Evolutionary conservation across 2,888 invertebrate genomes (phyloP), one percentile per base, ranked within the genome.

Genomic region (Ryuthela nishihirai): DNA sequence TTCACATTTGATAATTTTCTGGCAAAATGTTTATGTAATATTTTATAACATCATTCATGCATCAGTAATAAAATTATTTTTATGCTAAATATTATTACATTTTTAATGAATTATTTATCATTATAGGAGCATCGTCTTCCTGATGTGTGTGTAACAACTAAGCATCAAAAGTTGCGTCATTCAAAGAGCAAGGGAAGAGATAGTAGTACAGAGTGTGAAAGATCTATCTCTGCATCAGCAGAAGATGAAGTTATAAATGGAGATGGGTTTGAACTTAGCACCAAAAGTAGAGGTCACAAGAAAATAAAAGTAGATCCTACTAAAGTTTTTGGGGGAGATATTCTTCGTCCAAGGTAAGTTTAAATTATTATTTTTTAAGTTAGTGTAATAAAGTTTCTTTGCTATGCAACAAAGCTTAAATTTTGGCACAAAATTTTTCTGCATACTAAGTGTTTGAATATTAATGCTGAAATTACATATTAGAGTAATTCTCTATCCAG

Each of bases 251-350:
- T 20, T 24, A 23, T 21, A 25, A 49, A 56, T 41, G 43, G 29
- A 20, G 58, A 54, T 46, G 54, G 40, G 18, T 62, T 58, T 45
- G 49, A 49, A 40, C 25, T 62, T 3, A 62, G 49, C 18, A 44
- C 62, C 25, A 62, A 62, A 46, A 50, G 56, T 24, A 53, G 46
- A 58, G 56, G 44, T 20, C 62, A 58, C 35, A 62, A 62, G 23
- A 62, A 62, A 41, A 43, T 58, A 12, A 62, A 58, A 54, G 62
- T 62, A 42, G 55, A 56, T 40, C 42, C 62, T 15, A 40, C 44
- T 20, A 58, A 62, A 34, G 46, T 45, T 17, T 62, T 54, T 43
- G 24, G 49, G 24, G 58, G 54, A n/a, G 50, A 62, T 49, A 54
- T 58, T 42, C 43, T 54, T 42, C 44, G 46, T 20, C 62, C 62